Evolutionary conservation across 2,888 invertebrate genomes (phyloP), one percentile per base, ranked within the genome.

Genomic region (Desoria tigrina): DNA sequence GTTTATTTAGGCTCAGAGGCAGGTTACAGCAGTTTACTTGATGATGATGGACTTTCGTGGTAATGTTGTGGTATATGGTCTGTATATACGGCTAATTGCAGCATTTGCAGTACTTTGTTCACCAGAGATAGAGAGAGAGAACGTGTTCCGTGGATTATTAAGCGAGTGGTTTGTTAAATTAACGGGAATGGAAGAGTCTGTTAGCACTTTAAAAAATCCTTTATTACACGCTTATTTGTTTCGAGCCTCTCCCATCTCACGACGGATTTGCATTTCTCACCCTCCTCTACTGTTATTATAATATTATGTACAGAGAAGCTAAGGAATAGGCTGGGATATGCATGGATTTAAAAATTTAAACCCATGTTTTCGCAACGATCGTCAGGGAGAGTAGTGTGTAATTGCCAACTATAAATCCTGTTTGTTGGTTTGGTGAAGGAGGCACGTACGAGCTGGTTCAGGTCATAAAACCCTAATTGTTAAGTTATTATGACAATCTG

Each of bases 391-490:
- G n/a, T n/a, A n/a, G n/a, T n/a, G n/a, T 39, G 16, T 39, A 39
- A 39, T 39, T 39, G 39, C 39, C 39, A 11, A 39, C 9, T 9
- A 39, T 39, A 39, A 39, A 39, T 39, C 39, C 39, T n/a, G n/a
- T n/a, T n/a, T n/a, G n/a, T n/a, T n/a, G 39, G 39, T 39, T 39
- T 39, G 9, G 16, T 39, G 39, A 39, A 39, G 9, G 9, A 39
- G 9, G 39, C 39, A 39, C 39, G 39, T 39, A 11, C 39, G 16
- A 16, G 9, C 39, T 39, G 9, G 39, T 39, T 68, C 61, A 68
- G 64, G 68, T 68, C 68, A 63, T 68, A 68, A 68, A 68, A 68
- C 51, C 61, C 68, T 64, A 68, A 68, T 68, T 68, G 68, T 64
- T 68, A 68, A 68, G 64, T 68, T 68, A 68, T 68, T 68, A 68